Evolutionary conservation across 2,113 vertebrate species (phyloP).

Genomic region (Ciconia maguari): DNA sequence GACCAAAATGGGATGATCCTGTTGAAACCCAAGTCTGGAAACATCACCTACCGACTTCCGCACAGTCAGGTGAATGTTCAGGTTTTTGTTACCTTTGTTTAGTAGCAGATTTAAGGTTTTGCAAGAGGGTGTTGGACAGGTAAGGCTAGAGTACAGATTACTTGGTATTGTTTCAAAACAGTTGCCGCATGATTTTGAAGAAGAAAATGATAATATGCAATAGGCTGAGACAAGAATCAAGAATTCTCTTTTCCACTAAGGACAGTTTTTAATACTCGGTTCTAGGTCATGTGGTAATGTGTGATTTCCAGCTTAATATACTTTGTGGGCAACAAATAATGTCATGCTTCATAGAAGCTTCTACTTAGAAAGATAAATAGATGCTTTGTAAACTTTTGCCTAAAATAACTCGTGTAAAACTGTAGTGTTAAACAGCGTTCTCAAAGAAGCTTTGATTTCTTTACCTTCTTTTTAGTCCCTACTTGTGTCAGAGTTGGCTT

Average conservation of each 20-base stretch:
- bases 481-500: conserved; percentile 1
- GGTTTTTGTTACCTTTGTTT: not conserved
- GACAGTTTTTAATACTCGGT: not conserved
- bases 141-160: not conserved
- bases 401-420: conserved; percentile 33
- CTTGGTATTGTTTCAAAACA: not conserved
- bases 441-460: conserved; percentile 56
- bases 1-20: conserved; percentile 79
- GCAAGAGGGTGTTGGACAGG: not conserved
- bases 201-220: not conserved
- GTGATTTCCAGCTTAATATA: conserved; percentile 36
- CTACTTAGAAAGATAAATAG: conserved; percentile 42
- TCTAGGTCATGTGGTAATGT: not conserved
- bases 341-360: not conserved
- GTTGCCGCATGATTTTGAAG: not conserved
- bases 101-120: not conserved
- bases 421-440: conserved; percentile 6
- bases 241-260: not conserved
- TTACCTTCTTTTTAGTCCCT: conserved; percentile 20
- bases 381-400: conserved; percentile 42
- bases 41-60: conserved; percentile 78
- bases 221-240: not conserved
- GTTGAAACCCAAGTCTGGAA: conserved; percentile 84
- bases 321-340: conserved; percentile 14
- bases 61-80: conserved; percentile 82